Base-by-base conservation (phyloP, 1,140 invertebrate genomes). In the Conus betulinus region DNA sequence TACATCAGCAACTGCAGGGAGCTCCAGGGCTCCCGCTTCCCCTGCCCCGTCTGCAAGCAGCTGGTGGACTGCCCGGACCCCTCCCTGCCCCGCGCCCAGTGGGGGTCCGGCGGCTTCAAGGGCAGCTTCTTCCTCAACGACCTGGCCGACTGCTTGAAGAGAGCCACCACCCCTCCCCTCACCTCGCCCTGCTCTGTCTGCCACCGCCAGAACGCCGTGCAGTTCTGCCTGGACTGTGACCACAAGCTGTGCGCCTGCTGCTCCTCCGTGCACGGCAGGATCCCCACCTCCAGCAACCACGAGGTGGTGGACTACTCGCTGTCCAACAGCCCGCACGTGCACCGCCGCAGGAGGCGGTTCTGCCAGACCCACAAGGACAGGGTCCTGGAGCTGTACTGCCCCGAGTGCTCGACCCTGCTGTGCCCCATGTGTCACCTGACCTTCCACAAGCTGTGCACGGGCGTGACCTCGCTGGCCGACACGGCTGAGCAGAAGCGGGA, bases 1-100 rank as follows among this genome's bases (percentile, higher is more conserved):
- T 92, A 93, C 85, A 90, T 91, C 63, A 67, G 87, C 85, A 84
- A 67, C 82, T 63, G 82, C 57, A 0, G 98, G 97, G 0, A 90
- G 85, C 79, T 85, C 10, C 89, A 90, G 15, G 79, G 53, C 4
- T 23, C 52, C 53, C 20, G 55, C 53, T 84, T 84, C 82, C 82
- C 82, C 20, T 84, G 82, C 27, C 82, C 82, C 25, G 82, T 84
- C 27, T 84, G 82, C 82, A 84, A 84, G 82, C 82, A 84, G 82
- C 5, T 84, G 3, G 82, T 84, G 8, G 82, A 84, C 55, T 63
- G 53, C 55, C 82, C 82, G 11, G 55, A 67, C 53, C 82, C 82
- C 25, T 25, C 23, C 27, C 55, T 84, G n/a, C 82, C 82, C n/a
- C 25, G 51, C 20, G 5, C 55, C 27, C 82, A 84, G 10, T 84